Evolutionary conservation across 2,113 vertebrate genomes (phyloP).

Genomic region (Corythoichthys intestinalis): DNA sequence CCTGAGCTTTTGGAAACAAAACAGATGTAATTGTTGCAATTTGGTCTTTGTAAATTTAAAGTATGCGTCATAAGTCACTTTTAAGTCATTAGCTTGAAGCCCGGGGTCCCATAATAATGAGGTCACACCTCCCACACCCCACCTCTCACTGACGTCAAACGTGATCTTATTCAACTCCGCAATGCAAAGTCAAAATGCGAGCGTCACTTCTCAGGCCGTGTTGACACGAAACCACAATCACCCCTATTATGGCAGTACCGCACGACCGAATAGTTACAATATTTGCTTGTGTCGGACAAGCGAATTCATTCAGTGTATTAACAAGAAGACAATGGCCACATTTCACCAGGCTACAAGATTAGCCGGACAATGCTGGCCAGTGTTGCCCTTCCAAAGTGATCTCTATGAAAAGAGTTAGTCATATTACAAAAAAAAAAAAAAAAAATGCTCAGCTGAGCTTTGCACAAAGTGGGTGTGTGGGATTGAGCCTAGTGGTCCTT

Average conservation of each 20-base stretch:
- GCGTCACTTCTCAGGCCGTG: background rate
- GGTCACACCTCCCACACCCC: slow-evolving; percentile 44
- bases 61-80: slow-evolving; percentile 15
- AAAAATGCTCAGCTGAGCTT: slow-evolving; percentile 54
- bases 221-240: slow-evolving; percentile 37
- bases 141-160: slow-evolving; percentile 29
- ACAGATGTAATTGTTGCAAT: background rate
- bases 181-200: slow-evolving; percentile 16
- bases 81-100: slow-evolving; percentile 19
- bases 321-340: slow-evolving; percentile 64
- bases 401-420: slow-evolving; percentile 54
- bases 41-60: slow-evolving; percentile 3
- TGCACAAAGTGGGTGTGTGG: slow-evolving; percentile 39
- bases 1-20: background rate
- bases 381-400: slow-evolving; percentile 64
- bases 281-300: slow-evolving; percentile 71
- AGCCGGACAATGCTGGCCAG: slow-evolving; percentile 58
- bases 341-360: slow-evolving; percentile 62
- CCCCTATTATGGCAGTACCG: slow-evolving; percentile 40
- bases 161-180: slow-evolving; percentile 35
- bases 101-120: slow-evolving; percentile 29
- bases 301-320: slow-evolving; percentile 67
- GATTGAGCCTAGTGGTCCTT: slow-evolving; percentile 31
- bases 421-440: background rate
- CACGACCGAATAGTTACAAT: slow-evolving; percentile 68